Base-by-base conservation (phyloP, 2,113 vertebrate genomes). In the Gorsachius goisagi region DNA sequence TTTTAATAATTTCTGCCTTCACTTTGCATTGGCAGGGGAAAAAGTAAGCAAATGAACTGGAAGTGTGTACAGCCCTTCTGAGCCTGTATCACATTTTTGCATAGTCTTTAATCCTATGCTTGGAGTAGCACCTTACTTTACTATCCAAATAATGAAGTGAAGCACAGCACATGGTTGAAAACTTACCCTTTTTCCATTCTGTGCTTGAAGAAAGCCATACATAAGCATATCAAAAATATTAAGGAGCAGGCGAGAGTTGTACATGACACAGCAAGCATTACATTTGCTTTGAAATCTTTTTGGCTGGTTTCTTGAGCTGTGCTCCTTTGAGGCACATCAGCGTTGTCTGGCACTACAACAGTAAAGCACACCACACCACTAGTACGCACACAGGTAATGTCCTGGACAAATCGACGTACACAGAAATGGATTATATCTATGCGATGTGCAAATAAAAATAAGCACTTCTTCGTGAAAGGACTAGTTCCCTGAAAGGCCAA, bases 311-410 rank as follows among this genome's bases (percentile, higher is more conserved):
- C 5, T 52, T 27, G 32, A 14, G n/a, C 15, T 73, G 22, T 22
- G 5, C 10, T 82, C 15, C 27, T 52, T 26, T 62, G 41, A 47
- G 10, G 26, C 4, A 21, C 21, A 37, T 14, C 3, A 4, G 32
- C 37, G 1, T 80, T 15, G 50, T 95, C 93, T 64, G 93, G 91
- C 32, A 12, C 97, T 98, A 24, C 67, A 88, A 91, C 22, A 72
- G 87, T 41, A 96, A 91, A 95, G 74, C 79, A 88, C 44, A 78
- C 18, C 18, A 64, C 41, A 69, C 10, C 71, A 58, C 67, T 27
- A 15, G 78, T 68, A 45, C 47, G 53, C n/a, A 69, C 59, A 88
- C 37, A 9, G 37, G 50, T 23, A 24, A 28, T 19, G 9, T 50
- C 52, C 56, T 59, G 41, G 12, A 41, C 55, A 75, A 75, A 41